phyloP scores from a whole-genome alignment of 2,113 vertebrate genomes.

The Ctenomys sociabilis region DNA sequence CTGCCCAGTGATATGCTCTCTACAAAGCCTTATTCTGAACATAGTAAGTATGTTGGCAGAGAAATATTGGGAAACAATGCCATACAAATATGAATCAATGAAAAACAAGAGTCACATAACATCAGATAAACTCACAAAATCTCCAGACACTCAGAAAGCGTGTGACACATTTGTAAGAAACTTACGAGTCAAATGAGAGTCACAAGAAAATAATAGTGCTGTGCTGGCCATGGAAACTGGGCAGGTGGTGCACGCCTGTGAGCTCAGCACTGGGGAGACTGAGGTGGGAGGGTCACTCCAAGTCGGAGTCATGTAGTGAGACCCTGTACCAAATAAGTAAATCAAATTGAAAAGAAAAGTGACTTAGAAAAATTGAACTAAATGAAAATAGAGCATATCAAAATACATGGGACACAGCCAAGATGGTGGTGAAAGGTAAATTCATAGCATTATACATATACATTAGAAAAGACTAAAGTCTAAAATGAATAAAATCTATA shows the following conservation, averaged over 20 bases:
- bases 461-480: neutral
- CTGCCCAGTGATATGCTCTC: neutral
- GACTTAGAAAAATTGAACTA: neutral
- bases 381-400: conserved; percentile 1
- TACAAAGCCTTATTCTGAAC: neutral
- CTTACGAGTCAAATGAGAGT: neutral
- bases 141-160: neutral
- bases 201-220: neutral
- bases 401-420: neutral
- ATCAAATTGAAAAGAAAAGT: neutral
- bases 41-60: neutral
- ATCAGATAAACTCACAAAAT: neutral
- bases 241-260: too few species aligned
- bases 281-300: too few species aligned
- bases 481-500: neutral
- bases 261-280: too few species aligned
- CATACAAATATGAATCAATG: neutral
- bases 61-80: neutral
- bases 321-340: too few species aligned
- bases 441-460: neutral
- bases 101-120: neutral
- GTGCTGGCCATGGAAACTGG: too few species aligned
- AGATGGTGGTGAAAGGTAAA: neutral
- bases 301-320: too few species aligned
- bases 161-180: neutral